Evolutionary conservation across 2,113 vertebrate genomes (phyloP), one percentile per base, ranked within the genome.

Genomic region (Scophthalmus maximus): DNA sequence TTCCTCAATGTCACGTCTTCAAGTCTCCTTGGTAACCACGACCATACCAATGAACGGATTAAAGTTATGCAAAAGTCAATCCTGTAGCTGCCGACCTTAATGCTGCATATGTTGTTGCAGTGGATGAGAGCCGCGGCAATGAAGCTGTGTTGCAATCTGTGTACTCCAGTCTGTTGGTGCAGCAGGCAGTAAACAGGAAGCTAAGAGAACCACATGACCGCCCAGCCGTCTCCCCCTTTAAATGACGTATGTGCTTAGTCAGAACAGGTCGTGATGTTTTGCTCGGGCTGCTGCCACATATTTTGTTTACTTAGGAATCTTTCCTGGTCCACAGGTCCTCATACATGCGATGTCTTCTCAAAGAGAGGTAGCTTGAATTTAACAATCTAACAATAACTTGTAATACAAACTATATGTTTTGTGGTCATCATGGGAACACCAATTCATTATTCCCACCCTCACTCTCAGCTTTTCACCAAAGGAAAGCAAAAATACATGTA

Each of bases 181-280:
- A 68, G 58, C 87, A 73, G 91, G 58, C 87, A 73, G 91, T 93
- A 94, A 94, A 94, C 93, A 94, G 93, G 93, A 94, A 94, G 87
- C 42, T 53, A 57, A 25, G 0, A 4, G 1, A 12, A 30, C 47
- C 92, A 94, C 71, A 89, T 94, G 92, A 93, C 85, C 5, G 70
- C 7, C 56, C 51, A 18, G 25, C 56, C 44, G 61, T 46, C 42
- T 62, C 75, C 76, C 76, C 78, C 55, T 81, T 85, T 60, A 78
- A 68, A 73, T 73, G 59, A 78, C 68, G 78, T 44, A 15, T 32
- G 44, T n/a, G n/a, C n/a, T n/a, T n/a, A n/a, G n/a, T n/a, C n/a
- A n/a, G n/a, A n/a, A n/a, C n/a, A n/a, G n/a, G n/a, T n/a, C n/a
- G n/a, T n/a, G n/a, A n/a, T n/a, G n/a, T n/a, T n/a, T n/a, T n/a